Conservation (phyloP, 2,888 invertebrate genomes). For the Ethmia dodecea region DNA sequence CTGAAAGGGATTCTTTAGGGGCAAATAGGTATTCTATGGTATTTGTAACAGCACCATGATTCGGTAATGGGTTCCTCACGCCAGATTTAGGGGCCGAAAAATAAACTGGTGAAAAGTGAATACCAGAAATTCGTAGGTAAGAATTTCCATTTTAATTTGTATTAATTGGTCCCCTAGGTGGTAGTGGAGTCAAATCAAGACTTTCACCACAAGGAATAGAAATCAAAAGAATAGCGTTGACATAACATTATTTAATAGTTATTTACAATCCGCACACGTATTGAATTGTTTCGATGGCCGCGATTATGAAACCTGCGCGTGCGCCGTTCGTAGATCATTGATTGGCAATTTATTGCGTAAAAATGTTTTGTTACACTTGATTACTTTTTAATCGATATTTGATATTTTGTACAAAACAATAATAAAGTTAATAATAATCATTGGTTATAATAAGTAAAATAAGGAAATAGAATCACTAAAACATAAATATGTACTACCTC, state of each 20-base stretch:
- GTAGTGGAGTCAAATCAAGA: too few species aligned
- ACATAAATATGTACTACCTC: background rate
- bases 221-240: constrained; percentile 44
- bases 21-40: too few species aligned
- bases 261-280: constrained; percentile 57
- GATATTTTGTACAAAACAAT: background rate
- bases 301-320: constrained; percentile 23
- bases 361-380: background rate
- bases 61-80: too few species aligned
- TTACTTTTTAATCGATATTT: too few species aligned
- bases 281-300: constrained; percentile 18
- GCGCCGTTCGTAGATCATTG: constrained; percentile 3
- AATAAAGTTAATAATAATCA: background rate
- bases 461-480: background rate
- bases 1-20: too few species aligned
- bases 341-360: background rate
- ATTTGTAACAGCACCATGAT: too few species aligned
- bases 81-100: too few species aligned
- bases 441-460: background rate
- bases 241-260: constrained; percentile 56
- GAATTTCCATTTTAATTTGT: too few species aligned
- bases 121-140: too few species aligned
- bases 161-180: too few species aligned
- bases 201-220: constrained; percentile 40
- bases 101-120: too few species aligned